A percentile compares a stretch with the other conserved stretches of the same genome.
Evolutionary conservation across 2,113 vertebrate species (phyloP).

Genomic region (Desmodus rotundus): DNA sequence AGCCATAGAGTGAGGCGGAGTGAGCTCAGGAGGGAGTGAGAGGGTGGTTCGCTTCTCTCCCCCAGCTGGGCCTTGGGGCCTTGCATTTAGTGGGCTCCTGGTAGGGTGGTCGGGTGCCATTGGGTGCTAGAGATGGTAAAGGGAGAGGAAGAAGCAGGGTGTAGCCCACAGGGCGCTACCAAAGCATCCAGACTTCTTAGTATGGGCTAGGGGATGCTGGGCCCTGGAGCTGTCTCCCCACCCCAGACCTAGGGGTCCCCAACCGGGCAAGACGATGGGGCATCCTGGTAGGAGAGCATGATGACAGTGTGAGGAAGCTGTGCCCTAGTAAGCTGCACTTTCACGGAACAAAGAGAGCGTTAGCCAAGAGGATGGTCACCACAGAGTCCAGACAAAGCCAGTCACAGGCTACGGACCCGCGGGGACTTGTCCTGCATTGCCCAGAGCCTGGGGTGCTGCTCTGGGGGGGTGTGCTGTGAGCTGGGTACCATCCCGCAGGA

Average conservation of each 20-base stretch:
- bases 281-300: neutral
- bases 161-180: neutral
- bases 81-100: neutral
- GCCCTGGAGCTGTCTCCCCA: neutral
- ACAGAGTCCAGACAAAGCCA: neutral
- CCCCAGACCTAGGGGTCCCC: neutral
- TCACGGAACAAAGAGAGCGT: neutral
- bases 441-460: neutral
- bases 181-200: neutral
- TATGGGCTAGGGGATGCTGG: neutral
- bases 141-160: neutral
- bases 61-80: neutral
- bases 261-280: neutral
- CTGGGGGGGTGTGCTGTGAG: neutral
- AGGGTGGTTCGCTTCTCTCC: neutral
- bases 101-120: neutral
- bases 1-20: neutral
- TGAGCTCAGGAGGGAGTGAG: fast-evolving
- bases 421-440: neutral
- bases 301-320: neutral
- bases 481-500: neutral
- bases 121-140: neutral
- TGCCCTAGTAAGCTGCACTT: neutral
- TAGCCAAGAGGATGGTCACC: neutral
- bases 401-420: fast-evolving